A percentile compares a stretch with the other conserved stretches of the same genome.
phyloP scores from a whole-genome alignment of 2,113 vertebrate genomes.

The Phrynocephalus versicolor region DNA sequence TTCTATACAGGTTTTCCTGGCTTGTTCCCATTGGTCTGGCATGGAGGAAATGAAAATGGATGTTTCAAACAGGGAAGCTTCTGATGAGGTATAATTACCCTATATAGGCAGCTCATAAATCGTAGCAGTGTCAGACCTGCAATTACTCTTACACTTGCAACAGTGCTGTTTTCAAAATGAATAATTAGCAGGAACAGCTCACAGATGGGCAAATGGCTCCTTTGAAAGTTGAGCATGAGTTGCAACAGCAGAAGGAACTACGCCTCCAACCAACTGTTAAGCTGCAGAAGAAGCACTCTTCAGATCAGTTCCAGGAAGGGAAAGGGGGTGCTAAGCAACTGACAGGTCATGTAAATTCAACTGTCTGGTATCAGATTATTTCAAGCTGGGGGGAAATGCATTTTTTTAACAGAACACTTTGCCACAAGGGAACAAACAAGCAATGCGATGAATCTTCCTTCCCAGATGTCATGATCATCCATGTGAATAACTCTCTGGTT shows the following conservation, averaged over 20 bases:
- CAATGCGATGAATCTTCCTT: not conserved
- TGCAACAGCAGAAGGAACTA: not conserved
- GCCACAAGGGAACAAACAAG: not conserved
- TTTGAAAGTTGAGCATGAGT: not conserved
- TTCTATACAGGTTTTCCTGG: not conserved
- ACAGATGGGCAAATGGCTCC: not conserved
- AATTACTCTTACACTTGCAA: not conserved
- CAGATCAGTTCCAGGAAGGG: not conserved
- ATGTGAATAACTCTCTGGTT: too few species aligned
- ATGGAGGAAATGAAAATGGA: conserved; percentile 11
- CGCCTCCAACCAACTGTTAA: not conserved
- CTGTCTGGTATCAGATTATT: not conserved
- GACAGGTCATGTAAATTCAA: not conserved
- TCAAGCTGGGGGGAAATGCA: not conserved
- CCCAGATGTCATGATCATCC: not conserved
- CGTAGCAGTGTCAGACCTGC: not conserved
- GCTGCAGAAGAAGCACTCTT: not conserved
- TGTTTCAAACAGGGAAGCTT: conserved; percentile 10
- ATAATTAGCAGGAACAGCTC: not conserved
- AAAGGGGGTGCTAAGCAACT: too few species aligned
- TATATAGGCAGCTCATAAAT: conserved; percentile 1
- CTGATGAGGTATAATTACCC: not conserved
- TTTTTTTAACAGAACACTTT: not conserved
- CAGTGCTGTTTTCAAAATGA: not conserved
- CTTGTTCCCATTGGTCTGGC: not conserved